Base-by-base conservation (phyloP, 2,888 invertebrate genomes). In the Drosophila ezoana region DNA sequence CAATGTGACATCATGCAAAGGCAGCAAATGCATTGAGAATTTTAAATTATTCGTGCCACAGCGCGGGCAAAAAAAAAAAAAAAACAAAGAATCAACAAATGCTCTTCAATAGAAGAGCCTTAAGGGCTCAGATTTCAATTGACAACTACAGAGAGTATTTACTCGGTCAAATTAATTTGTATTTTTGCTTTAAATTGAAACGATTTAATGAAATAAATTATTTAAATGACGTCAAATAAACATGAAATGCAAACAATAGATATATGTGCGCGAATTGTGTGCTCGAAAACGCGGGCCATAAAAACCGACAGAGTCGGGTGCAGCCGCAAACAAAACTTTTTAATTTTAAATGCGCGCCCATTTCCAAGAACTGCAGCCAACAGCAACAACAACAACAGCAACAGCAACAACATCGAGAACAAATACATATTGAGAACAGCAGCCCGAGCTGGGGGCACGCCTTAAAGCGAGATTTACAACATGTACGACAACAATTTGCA, bases 401-500 rank as follows among this genome's bases (percentile, higher is more conserved):
- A 35, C 35, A 60, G 47, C 43, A 62, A 59, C 20, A 53, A 45
- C 14, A 57, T 41, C 43, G 48, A 57, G 14, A 56, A 58, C 44
- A 53, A 16, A 45, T 44, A 11, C 20, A 67, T 66, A 76, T 76
- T 41, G 66, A 53, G 59, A 60, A 58, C 57, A 65, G 65, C 57
- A 37, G 49, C 59, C 65, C 37, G 47, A 43, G 45, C 45, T 47
- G 60, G 14, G 41, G 68, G 72, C 82, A 79, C 82, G 83, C 83
- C 88, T 82, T 82, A 64, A 83, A 85, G 86, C 77, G 74, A 83
- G 87, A 83, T 79, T 83, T 83, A 83, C 82, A 83, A 70, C 88
- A 65, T 83, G 88, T 85, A 83, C 88, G 79, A 85, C 85, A 83
- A 81, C 64, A 80, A 72, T 81, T 86, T 72, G 76, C 67, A 65